Percentiles rank a stretch among this genome's conserved stretches.
Conservation (phyloP, 2,888 invertebrate genomes). For the Lacanobia wlatinum region DNA sequence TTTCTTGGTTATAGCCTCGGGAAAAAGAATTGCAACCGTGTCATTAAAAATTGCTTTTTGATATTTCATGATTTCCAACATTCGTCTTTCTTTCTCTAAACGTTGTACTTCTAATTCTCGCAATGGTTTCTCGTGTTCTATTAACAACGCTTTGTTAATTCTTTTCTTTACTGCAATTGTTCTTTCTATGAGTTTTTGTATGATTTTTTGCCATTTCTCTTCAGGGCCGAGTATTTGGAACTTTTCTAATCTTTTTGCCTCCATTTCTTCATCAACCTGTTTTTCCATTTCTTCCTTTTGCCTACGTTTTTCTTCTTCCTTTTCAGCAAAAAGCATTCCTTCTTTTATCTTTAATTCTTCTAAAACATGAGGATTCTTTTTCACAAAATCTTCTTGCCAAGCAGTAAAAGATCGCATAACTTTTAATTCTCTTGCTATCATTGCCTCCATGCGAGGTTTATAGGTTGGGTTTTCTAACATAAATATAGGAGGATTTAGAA, state of each 20-base stretch:
- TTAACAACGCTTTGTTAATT: slow-evolving; percentile 91
- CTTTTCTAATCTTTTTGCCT: slow-evolving; percentile 84
- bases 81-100: slow-evolving; percentile 90
- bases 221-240: slow-evolving; percentile 83
- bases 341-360: slow-evolving; percentile 84
- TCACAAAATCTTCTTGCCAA: slow-evolving; percentile 92
- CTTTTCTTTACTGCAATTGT: slow-evolving; percentile 92
- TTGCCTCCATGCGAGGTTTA: slow-evolving; percentile 81
- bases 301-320: slow-evolving; percentile 83
- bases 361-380: slow-evolving; percentile 81
- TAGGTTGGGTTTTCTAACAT: slow-evolving; percentile 85
- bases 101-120: slow-evolving; percentile 91
- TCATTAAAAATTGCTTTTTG: slow-evolving; percentile 92
- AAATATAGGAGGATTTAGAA: slow-evolving; percentile 90
- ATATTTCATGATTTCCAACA: slow-evolving; percentile 90
- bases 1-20: slow-evolving; percentile 90
- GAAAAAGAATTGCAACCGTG: slow-evolving; percentile 91
- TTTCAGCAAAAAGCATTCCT: slow-evolving; percentile 82
- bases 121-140: slow-evolving; percentile 91
- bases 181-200: slow-evolving; percentile 92
- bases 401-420: slow-evolving; percentile 86
- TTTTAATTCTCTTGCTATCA: slow-evolving; percentile 89
- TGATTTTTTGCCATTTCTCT: slow-evolving; percentile 92
- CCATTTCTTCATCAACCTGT: slow-evolving; percentile 87
- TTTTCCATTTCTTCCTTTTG: slow-evolving; percentile 84